Base-by-base conservation (phyloP, 2,113 vertebrate genomes). In the Campylomormyrus tamandua region DNA sequence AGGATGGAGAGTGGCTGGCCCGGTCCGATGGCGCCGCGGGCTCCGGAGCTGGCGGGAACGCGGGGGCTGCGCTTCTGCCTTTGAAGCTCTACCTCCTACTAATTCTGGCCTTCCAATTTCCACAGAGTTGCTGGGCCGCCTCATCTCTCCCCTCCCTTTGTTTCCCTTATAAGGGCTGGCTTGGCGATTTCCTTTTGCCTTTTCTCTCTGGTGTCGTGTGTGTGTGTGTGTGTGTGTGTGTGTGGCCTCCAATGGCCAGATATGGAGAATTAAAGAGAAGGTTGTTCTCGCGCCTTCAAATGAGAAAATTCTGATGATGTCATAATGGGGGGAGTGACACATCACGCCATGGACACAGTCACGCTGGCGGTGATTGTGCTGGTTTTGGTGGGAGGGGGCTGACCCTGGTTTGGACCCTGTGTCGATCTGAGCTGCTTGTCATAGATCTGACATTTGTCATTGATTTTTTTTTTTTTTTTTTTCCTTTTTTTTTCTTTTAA, bases 21-120 rank as follows among this genome's bases (percentile, higher is more conserved):
- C 93, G 95, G 95, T 94, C 96, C 93, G 93, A 94, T 95, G 95
- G 95, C 95, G 95, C 96, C 96, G 95, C 95, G 94, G 96, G 95
- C 96, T 95, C 95, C 95, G 94, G 96, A 95, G 96, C 95, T 96
- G 94, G 94, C 94, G 96, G 96, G 95, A 96, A 96, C 95, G 95
- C 95, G 95, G 95, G 95, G 95, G 96, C 95, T 95, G 96, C 92
- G 93, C 94, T 95, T 94, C 94, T 93, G 95, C 96, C 96, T 96
- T 96, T 96, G 96, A 96, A 96, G 96, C 96, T 96, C 96, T 96
- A 96, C 96, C 96, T 96, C 96, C 96, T 95, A 96, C 96, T 96
- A 96, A 96, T 96, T 96, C 95, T 96, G 95, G 96, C 96, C 96
- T 96, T 96, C 96, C 96, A 96, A 96, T 96, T 96, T 96, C 96